Evolutionary conservation across 2,113 vertebrate species (phyloP), one percentile per base, ranked within the genome.

Genomic region (Thermophis baileyi): DNA sequence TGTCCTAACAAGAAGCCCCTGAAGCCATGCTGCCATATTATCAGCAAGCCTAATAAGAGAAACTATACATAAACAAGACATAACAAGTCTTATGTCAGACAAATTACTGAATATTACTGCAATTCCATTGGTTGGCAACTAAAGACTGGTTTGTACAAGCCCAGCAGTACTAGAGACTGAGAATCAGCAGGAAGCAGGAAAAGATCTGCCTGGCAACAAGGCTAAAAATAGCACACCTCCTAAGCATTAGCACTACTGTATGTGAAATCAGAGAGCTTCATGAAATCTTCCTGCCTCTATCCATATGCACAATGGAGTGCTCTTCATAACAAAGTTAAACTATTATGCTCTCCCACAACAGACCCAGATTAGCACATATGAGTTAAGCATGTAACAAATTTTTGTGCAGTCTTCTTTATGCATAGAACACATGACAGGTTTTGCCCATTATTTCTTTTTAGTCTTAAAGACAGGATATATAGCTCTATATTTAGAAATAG

Each of bases 161-260:
- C 96, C 96, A 97, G 96, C 94, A 93, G 88, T 93, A 91, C 93
- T 18, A 90, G 90, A 95, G 93, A 91, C 74, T 94, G 94, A 93
- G 74, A 94, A 85, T 57, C 81, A 63, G 63, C 94, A 47, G 88
- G 88, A 92, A 87, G 88, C 93, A 93, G 2, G 55, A 51, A 88
- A 93, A 92, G 95, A 93, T 97, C 97, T 0, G 96, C 98, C 97
- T 91, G 53, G 97, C 97, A 98, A 98, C 97, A 90, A 51, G 91
- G 81, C 96, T 97, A 95, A 97, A 97, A 96, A 96, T 93, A 95
- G 95, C 95, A 55, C 85, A 1, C 88, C 20, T 12, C 24, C 11
- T 10, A 74, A 93, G 93, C 57, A 86, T 27, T 35, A 74, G 24
- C 88, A 69, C 9, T 91, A 81, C 69, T 44, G 18, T 81, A 90